Conservation (phyloP, 1,140 invertebrate species). For the Neodiprion fabricii region DNA sequence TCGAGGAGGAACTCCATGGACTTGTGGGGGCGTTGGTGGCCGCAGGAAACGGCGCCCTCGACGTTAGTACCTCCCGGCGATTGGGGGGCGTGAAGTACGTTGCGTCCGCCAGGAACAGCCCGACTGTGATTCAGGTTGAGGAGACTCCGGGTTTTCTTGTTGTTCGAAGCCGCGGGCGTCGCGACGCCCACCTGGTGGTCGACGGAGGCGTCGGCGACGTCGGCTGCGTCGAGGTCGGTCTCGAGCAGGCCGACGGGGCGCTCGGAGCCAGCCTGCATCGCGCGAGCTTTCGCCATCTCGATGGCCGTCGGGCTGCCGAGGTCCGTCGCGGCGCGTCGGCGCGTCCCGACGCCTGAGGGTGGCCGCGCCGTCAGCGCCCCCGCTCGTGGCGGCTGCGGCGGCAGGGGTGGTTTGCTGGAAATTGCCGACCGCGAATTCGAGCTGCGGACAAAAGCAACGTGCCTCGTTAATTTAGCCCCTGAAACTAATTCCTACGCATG, state of each 20-base stretch:
- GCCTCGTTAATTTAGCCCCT: slow-evolving; percentile 12
- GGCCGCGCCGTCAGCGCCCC: slow-evolving; percentile 41
- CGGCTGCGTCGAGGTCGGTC: slow-evolving; percentile 81
- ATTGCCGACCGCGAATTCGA: slow-evolving; percentile 58
- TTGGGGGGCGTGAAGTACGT: slow-evolving; percentile 55
- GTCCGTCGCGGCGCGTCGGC: slow-evolving; percentile 59
- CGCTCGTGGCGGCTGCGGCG: slow-evolving; percentile 52
- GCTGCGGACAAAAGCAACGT: slow-evolving; percentile 36
- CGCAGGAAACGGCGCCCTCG: slow-evolving; percentile 52
- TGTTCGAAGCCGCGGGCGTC: slow-evolving; percentile 59
- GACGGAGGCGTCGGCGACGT: slow-evolving; percentile 58
- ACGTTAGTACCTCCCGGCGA: slow-evolving; percentile 35
- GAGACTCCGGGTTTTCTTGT: slow-evolving; percentile 78
- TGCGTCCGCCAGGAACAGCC: slow-evolving; percentile 39
- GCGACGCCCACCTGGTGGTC: slow-evolving; percentile 44
- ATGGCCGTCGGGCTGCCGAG: slow-evolving; percentile 58
- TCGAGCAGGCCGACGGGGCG: slow-evolving; percentile 76
- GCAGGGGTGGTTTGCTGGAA: slow-evolving; percentile 57
- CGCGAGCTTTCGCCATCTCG: slow-evolving; percentile 60
- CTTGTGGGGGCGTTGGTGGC: slow-evolving; percentile 74
- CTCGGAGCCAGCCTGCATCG: slow-evolving; percentile 57
- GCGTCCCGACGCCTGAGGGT: slow-evolving; percentile 50
- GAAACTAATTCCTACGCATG: no score
- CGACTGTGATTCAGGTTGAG: slow-evolving; percentile 74
- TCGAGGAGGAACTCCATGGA: slow-evolving; percentile 94